Evolutionary conservation across 1,140 invertebrate species (phyloP).

Genomic region (Ceratosolen solmsi): DNA sequence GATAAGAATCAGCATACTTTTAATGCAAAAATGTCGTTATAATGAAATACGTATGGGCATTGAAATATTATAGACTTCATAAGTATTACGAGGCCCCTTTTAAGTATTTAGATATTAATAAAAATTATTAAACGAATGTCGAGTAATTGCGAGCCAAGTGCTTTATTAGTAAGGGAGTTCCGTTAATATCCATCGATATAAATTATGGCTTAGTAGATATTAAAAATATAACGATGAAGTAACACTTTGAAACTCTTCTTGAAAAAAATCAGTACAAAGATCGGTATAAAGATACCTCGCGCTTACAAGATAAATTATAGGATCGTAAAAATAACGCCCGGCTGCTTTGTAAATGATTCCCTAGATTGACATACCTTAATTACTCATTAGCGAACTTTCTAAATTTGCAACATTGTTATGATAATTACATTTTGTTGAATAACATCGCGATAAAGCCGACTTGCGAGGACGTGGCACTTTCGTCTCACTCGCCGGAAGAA

Average conservation of each 20-base stretch:
- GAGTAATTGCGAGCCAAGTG: too few relatives aligned
- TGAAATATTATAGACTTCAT: background rate
- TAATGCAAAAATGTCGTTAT: background rate
- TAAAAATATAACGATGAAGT: background rate
- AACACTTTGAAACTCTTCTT: background rate
- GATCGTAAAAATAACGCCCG: conserved; percentile 1
- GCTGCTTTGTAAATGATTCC: background rate
- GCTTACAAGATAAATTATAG: conserved; percentile 4
- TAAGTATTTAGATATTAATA: background rate
- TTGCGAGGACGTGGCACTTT: too few relatives aligned
- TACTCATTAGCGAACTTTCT: too few relatives aligned
- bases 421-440: background rate
- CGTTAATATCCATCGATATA: background rate
- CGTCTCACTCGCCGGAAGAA: too few relatives aligned
- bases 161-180: background rate
- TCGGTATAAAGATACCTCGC: background rate
- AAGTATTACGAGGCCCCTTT: background rate
- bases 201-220: background rate
- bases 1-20: background rate
- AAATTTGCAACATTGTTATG: background rate
- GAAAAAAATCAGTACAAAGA: background rate
- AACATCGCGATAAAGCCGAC: too few relatives aligned
- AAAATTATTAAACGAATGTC: background rate
- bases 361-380: background rate
- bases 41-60: background rate